Evolutionary conservation across 1,140 invertebrate species (phyloP), one percentile per base, ranked within the genome.

Genomic region (Aphelenchoides fujianensis): DNA sequence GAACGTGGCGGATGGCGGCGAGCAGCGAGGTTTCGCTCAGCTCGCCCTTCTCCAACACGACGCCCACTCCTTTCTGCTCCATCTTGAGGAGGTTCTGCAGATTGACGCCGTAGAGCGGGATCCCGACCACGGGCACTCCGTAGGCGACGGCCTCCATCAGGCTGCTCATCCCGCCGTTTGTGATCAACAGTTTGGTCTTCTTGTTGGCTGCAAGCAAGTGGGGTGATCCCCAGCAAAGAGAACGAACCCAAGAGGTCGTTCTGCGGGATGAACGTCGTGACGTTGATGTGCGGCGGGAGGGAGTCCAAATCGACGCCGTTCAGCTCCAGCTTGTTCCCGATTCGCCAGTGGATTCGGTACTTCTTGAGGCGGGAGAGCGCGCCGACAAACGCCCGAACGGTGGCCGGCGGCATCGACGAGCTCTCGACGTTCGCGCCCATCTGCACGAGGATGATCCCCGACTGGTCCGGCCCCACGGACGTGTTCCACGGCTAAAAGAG

Each of bases 201-300:
- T 75, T 74, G 34, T 82, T 72, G 9, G 81, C 81, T 23, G 0
- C 41, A 23, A 71, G 31, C 31, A 7, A 36, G 12, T 16, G n/a
- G n/a, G n/a, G n/a, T n/a, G n/a, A n/a, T n/a, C n/a, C n/a, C n/a
- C n/a, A n/a, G n/a, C n/a, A n/a, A n/a, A n/a, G n/a, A n/a, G n/a
- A n/a, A n/a, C n/a, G n/a, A 52, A 83, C 79, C 81, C n/a, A 83
- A 70, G 28, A 83, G 69, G 68, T 83, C 81, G 62, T 83, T 83
- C 67, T 83, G 81, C 31, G 81, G 81, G 35, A 83, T 71, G 63
- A 74, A 83, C n/a, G 80, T 76, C 2, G 81, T 83, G 16, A 83
- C 59, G 57, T 83, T 83, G 28, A 83, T 78, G 59, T 83, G 82
- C 1, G 53, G 37, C 19, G 80, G 80, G 12, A 79, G 34, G 3